These are phyloP conservation scores for Gymnarchus niloticus DNA, from an alignment of 2,113 vertebrate species.

Conservation along the genomic window DNA sequence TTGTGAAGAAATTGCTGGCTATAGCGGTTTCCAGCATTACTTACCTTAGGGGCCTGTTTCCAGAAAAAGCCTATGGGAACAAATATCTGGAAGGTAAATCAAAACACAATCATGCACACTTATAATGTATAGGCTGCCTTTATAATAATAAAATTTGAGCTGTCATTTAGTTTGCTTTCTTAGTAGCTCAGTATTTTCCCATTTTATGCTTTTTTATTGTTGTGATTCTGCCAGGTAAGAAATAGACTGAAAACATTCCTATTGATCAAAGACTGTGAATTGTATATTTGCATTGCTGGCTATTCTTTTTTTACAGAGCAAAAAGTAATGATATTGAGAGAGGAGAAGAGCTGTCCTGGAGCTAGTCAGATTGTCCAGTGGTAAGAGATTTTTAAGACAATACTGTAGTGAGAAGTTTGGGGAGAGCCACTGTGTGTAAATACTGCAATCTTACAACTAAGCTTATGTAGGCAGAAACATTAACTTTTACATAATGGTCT, in stretches of 20 bases:
- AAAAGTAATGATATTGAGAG: slow-evolving; percentile 83
- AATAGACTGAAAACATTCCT: neutral
- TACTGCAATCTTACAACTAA: neutral
- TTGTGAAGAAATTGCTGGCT: slow-evolving; percentile 89
- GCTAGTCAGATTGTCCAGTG: slow-evolving; percentile 83
- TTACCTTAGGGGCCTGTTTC: slow-evolving; percentile 88
- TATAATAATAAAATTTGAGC: neutral
- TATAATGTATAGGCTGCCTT: neutral
- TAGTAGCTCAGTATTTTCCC: neutral
- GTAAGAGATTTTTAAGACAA: slow-evolving; percentile 53
- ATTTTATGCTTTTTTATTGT: neutral
- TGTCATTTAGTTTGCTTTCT: neutral
- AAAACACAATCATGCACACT: neutral
- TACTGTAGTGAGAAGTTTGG: neutral
- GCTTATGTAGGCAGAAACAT: too few species aligned
- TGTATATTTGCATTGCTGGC: neutral
- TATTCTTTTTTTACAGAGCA: slow-evolving; percentile 62
- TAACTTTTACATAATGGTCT: neutral
- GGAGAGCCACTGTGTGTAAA: neutral
- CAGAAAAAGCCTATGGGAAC: slow-evolving; percentile 83
- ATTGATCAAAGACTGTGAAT: neutral
- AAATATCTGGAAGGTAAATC: slow-evolving; percentile 85
- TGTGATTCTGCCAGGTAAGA: neutral
- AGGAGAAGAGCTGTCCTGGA: slow-evolving; percentile 80
- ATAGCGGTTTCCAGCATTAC: slow-evolving; percentile 90